Evolutionary conservation across 2,797 vertebrate species (phyloP).

Genomic region (Coregonus sp.): DNA sequence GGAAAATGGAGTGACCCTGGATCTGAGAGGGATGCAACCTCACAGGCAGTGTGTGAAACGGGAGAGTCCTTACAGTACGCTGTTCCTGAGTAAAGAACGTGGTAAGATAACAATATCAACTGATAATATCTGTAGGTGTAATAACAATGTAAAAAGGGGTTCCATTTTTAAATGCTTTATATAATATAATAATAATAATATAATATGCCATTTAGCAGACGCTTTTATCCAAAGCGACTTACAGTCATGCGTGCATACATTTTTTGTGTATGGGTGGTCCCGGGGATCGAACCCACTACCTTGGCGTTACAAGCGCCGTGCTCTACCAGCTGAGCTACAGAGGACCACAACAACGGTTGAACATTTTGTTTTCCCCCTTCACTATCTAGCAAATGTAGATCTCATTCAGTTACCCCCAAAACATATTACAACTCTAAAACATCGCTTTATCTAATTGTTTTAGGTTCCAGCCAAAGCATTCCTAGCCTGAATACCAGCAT

Average conservation of each 20-base stretch:
- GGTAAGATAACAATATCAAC: constrained; percentile 83
- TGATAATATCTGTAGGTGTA: constrained; percentile 53
- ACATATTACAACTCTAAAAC: not conserved
- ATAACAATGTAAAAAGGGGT: not conserved
- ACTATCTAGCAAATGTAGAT: too few species aligned
- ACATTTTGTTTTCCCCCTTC: not conserved
- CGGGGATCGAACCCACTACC: too few species aligned
- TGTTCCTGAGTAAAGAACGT: constrained; percentile 89
- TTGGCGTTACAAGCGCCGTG: too few species aligned
- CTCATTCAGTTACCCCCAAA: too few species aligned
- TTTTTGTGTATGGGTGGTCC: too few species aligned
- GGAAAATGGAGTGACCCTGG: constrained; percentile 80
- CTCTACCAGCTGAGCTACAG: too few species aligned
- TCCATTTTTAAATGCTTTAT: not conserved
- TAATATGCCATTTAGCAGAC: too few species aligned
- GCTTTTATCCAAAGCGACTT: too few species aligned
- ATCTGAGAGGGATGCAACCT: constrained; percentile 80
- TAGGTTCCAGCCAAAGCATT: constrained; percentile 81
- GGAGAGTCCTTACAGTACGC: constrained; percentile 84
- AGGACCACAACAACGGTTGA: not conserved
- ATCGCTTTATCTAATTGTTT: constrained; percentile 24
- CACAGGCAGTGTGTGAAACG: constrained; percentile 84
- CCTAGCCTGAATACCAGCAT: constrained; percentile 79
- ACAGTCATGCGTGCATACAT: too few species aligned
- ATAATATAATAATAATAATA: not conserved